Evolutionary conservation across 2,888 invertebrate species (phyloP).

Genomic region (Protonemura montana): DNA sequence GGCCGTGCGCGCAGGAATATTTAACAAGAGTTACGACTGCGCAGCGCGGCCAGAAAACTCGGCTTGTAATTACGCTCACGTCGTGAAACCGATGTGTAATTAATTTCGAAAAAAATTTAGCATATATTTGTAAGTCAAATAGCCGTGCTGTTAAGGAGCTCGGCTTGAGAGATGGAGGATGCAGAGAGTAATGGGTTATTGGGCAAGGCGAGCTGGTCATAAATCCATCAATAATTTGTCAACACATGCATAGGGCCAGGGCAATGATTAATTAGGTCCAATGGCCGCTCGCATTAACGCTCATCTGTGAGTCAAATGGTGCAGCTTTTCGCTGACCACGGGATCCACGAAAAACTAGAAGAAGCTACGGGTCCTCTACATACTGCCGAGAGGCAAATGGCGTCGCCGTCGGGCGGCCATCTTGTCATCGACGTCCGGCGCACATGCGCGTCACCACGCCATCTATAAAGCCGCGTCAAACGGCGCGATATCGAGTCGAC

Average conservation of each 20-base stretch:
- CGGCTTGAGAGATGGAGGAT: neutral
- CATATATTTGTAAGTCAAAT: constrained; percentile 38
- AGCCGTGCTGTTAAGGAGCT: neutral
- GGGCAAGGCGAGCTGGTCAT: neutral
- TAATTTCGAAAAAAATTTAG: constrained; percentile 9
- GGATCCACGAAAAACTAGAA: neutral
- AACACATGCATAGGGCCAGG: neutral
- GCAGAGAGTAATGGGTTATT: constrained; percentile 16
- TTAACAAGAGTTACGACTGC: neutral
- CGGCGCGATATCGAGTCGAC: neutral
- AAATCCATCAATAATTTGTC: constrained; percentile 39
- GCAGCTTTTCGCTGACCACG: neutral
- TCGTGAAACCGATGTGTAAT: neutral
- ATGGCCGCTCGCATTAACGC: constrained; percentile 1
- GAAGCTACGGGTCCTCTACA: too few relatives aligned
- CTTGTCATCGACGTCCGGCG: too few relatives aligned
- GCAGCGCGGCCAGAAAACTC: neutral
- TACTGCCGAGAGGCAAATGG: too few relatives aligned
- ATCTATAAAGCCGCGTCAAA: too few relatives aligned
- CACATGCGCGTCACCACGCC: too few relatives aligned
- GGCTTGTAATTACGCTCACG: neutral
- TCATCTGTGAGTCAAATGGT: constrained; percentile 38
- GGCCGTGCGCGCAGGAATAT: neutral
- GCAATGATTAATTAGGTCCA: constrained; percentile 25
- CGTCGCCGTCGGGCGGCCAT: too few relatives aligned